Evolutionary conservation across 2,888 invertebrate species (phyloP).

Genomic region (Myopa testacea): DNA sequence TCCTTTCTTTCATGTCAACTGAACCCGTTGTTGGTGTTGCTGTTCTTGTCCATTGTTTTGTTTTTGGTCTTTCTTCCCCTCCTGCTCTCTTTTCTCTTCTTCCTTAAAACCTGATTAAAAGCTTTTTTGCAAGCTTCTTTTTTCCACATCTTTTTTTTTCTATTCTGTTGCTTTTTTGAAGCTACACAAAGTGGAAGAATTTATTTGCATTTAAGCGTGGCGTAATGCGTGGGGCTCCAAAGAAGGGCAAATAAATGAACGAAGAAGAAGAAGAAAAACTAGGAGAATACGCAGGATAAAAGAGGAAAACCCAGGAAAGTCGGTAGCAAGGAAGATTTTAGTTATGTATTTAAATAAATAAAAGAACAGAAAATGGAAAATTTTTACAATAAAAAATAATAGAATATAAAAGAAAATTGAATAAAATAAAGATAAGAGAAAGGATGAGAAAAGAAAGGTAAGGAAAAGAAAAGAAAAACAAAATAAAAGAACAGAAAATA

Average conservation of each 20-base stretch:
- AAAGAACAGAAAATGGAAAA: background rate
- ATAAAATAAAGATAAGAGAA: background rate
- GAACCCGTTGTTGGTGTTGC: background rate
- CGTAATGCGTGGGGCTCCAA: background rate
- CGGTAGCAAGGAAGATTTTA: background rate
- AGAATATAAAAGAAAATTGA: background rate
- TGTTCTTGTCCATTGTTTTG: background rate
- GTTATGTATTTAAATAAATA: background rate
- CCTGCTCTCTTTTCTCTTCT: background rate
- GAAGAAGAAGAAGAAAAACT: background rate
- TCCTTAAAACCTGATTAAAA: conserved; percentile 31
- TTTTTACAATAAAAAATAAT: background rate
- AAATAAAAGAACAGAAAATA: too few relatives aligned
- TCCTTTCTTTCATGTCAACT: conserved; percentile 5
- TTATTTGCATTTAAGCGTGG: background rate
- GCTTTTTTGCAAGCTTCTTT: conserved; percentile 21
- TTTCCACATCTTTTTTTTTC: background rate
- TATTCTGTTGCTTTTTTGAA: background rate
- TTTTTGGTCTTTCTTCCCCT: background rate
- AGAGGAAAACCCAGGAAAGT: background rate
- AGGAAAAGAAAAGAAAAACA: too few relatives aligned
- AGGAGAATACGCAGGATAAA: background rate
- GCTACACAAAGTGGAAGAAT: background rate
- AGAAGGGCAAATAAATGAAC: background rate
- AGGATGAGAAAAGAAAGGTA: too few relatives aligned